Evolutionary conservation across 2,113 vertebrate species (phyloP).

Genomic region (Gadus chalcogrammus): DNA sequence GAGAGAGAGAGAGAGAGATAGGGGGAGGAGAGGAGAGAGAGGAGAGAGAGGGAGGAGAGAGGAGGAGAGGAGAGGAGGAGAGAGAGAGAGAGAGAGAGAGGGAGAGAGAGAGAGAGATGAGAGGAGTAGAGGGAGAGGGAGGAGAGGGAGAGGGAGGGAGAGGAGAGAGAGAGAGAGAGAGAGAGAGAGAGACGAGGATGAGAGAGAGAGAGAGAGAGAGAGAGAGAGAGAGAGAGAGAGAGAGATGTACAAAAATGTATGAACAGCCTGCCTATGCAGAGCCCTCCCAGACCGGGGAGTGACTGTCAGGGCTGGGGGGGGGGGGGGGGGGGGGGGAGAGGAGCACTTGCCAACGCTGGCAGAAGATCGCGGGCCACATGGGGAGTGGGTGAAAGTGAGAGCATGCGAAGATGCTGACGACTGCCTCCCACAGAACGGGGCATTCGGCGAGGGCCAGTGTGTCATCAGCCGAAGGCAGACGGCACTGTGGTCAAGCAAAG

Average conservation of each 20-base stretch:
- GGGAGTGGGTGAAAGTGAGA: constrained; percentile 60
- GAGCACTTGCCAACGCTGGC: constrained; percentile 39
- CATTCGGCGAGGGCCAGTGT: constrained; percentile 37
- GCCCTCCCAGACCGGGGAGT: constrained; percentile 30
- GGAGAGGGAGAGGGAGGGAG: background rate
- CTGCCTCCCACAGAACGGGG: constrained; percentile 36
- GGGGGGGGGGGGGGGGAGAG: too few relatives aligned
- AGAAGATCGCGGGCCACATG: constrained; percentile 46
- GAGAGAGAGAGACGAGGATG: constrained; percentile 9
- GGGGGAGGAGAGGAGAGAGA: constrained; percentile 5
- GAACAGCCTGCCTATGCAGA: constrained; percentile 49
- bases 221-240: background rate
- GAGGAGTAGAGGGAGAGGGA: too few relatives aligned
- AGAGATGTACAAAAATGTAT: constrained; percentile 43
- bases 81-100: constrained; percentile 4
- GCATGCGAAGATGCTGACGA: constrained; percentile 56
- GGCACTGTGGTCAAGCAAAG: constrained; percentile 37
- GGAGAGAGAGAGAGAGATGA: too few relatives aligned
- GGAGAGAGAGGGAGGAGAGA: constrained; percentile 1
- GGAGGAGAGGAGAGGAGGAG: constrained; percentile 9
- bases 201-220: too few relatives aligned
- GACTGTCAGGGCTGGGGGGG: constrained; percentile 37
- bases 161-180: constrained; percentile 9
- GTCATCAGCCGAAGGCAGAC: constrained; percentile 43
- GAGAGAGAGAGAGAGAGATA: constrained; percentile 21